These are phyloP conservation scores for Limnodromus scolopaceus DNA, from an alignment of 2,797 vertebrate genomes.

Conservation along the genomic window DNA sequence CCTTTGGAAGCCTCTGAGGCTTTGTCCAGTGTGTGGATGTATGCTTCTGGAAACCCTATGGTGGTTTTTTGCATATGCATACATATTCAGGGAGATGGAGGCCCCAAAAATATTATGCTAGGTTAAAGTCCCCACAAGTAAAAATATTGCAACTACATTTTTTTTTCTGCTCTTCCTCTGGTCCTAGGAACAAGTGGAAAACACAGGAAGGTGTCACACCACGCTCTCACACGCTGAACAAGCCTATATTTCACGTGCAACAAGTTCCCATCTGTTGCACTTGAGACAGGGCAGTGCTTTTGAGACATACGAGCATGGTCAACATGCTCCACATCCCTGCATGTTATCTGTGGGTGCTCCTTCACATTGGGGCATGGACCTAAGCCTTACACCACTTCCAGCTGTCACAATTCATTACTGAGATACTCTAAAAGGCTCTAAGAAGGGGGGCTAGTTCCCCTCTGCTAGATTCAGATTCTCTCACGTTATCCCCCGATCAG, in stretches of 20 bases:
- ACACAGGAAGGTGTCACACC: not conserved
- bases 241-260: not conserved
- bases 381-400: not conserved
- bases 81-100: not conserved
- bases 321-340: not conserved
- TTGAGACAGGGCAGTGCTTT: not conserved
- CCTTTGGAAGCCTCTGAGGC: not conserved
- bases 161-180: not conserved
- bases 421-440: not conserved
- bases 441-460: not conserved
- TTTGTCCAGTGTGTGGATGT: not conserved
- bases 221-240: not conserved
- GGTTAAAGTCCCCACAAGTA: not conserved
- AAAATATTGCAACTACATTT: not conserved
- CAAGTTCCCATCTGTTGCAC: not conserved
- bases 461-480: not conserved
- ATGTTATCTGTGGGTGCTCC: not conserved
- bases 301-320: not conserved
- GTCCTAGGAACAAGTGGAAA: not conserved
- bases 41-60: not conserved
- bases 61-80: accelerated
- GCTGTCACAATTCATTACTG: not conserved
- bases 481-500: not conserved
- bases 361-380: accelerated
- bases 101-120: not conserved